Evolutionary conservation across 2,888 invertebrate genomes (phyloP), one percentile per base, ranked within the genome.

Genomic region (Sturmia bella): DNA sequence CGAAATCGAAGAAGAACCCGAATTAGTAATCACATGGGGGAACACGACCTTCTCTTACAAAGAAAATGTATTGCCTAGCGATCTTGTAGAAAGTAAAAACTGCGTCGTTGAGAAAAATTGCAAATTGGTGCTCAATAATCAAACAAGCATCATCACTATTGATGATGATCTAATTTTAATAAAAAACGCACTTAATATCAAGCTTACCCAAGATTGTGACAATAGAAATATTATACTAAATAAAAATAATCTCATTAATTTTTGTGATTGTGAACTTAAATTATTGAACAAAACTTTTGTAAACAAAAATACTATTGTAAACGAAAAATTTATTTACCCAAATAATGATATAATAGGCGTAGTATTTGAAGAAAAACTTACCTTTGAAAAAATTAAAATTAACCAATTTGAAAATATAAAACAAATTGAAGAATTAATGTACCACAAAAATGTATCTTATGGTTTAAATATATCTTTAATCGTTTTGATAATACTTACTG

Each of bases 231-330:
- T 77, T 11, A n/a, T 69, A 17, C 43, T 77, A 32, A 52, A 37
- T n/a, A 15, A 15, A 37, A 70, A 61, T 50, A n/a, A n/a, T n/a
- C n/a, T n/a, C n/a, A n/a, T n/a, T n/a, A n/a, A n/a, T n/a, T 77
- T 57, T 77, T 61, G 27, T n/a, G 48, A 77, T 52, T 77, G 77
- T 54, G 43, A 50, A 32, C n/a, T 77, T 15, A 52, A 61, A 59
- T 50, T 77, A 32, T 5, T 61, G n/a, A 37, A 77, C 17, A n/a
- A 69, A 48, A 39, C 56, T 13, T 69, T 69, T 70, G 32, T 73
- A n/a, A n/a, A n/a, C n/a, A n/a, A n/a, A n/a, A n/a, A n/a, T n/a
- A n/a, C n/a, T n/a, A n/a, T n/a, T n/a, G n/a, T n/a, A 19, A 32
- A 73, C 32, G 59, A 72, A 45, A 59, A 37, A 48, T 57, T 72